phyloP scores from a whole-genome alignment of 2,797 vertebrate species.

The Esox masquinongy region DNA sequence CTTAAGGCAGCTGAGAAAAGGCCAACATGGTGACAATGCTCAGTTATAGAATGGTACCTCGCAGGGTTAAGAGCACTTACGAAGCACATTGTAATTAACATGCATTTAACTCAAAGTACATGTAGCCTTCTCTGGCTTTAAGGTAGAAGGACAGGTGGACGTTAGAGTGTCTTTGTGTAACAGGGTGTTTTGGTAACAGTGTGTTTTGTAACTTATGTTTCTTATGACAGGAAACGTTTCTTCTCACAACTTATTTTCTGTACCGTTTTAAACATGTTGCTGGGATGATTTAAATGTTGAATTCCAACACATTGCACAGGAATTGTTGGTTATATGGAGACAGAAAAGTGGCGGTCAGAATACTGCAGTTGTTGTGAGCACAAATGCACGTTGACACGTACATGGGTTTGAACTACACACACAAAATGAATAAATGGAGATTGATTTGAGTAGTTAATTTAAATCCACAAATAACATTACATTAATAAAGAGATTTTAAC shows the following conservation, averaged over 20 bases:
- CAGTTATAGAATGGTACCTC: conserved; percentile 11
- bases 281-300: conserved; percentile 31
- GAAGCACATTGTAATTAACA: conserved; percentile 74
- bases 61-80: conserved; percentile 38
- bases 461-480: too few relatives aligned
- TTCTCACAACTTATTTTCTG: conserved; percentile 46
- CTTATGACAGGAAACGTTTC: conserved; percentile 1
- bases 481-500: background rate
- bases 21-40: conserved; percentile 24
- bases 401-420: background rate
- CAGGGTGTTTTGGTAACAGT: background rate
- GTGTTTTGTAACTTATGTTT: background rate
- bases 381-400: conserved; percentile 13
- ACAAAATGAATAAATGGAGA: background rate
- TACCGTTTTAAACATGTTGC: conserved; percentile 42
- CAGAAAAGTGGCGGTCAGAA: conserved; percentile 28
- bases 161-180: background rate
- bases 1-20: conserved; percentile 56
- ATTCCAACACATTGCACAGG: background rate
- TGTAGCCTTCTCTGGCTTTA: conserved; percentile 54
- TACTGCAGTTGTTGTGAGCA: conserved; percentile 46
- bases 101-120: conserved; percentile 51
- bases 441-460: too few relatives aligned
- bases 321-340: conserved; percentile 8
- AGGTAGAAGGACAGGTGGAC: conserved; percentile 21